Evolutionary conservation across 53 echinoderm and acorn worm genomes (phyloP).

Genomic region (Holothuria scabra): DNA sequence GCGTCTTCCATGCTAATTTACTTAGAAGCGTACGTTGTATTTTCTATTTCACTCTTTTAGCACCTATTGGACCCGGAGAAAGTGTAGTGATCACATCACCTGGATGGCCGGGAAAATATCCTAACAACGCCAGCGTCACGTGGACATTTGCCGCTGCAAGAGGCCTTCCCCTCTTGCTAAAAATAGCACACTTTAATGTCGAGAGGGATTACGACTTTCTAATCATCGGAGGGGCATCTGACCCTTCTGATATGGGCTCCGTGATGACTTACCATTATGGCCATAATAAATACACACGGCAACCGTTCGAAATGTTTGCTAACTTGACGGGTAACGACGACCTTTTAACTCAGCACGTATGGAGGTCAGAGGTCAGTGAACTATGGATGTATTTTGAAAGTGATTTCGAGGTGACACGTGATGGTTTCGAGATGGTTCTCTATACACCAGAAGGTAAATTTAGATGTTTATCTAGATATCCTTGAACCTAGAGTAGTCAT

Average conservation of each 20-base stretch:
- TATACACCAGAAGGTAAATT: constrained; percentile 34
- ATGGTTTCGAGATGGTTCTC: constrained; percentile 19
- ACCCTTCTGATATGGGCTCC: neutral
- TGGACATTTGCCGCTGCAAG: constrained; percentile 20
- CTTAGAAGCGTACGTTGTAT: neutral
- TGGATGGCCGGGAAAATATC: constrained; percentile 42
- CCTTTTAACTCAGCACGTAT: neutral
- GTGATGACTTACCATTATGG: constrained; percentile 24
- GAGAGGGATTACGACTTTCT: constrained; percentile 18
- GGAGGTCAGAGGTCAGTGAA: constrained; percentile 44
- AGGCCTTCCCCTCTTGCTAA: constrained; percentile 5
- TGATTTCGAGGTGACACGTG: neutral
- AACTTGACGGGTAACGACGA: constrained; percentile 40
- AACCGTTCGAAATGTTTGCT: constrained; percentile 30
- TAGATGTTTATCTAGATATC: neutral
- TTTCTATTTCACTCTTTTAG: neutral
- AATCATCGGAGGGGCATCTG: constrained; percentile 16
- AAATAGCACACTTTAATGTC: constrained; percentile 8
- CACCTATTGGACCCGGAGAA: neutral
- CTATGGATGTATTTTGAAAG: constrained; percentile 45
- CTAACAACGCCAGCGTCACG: constrained; percentile 30
- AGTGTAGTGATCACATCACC: constrained; percentile 32
- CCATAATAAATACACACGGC: constrained; percentile 1
- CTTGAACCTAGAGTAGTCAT: too few relatives aligned
- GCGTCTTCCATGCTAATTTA: neutral